phyloP scores from a whole-genome alignment of 2,113 vertebrate genomes.

The Struthidea cinerea region DNA sequence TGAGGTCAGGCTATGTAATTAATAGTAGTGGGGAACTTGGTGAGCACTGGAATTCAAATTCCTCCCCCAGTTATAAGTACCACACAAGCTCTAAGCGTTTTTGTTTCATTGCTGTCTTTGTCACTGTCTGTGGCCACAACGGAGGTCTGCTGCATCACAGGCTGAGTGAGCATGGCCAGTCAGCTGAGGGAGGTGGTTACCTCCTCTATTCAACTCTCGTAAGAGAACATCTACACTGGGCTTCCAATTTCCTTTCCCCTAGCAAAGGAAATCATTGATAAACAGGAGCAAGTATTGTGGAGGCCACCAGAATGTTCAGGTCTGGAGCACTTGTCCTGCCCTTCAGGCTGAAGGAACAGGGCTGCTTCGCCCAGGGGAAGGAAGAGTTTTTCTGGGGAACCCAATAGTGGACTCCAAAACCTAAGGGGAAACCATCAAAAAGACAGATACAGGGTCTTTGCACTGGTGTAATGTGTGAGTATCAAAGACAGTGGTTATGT shows the following conservation, averaged over 20 bases:
- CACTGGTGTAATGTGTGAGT: not conserved
- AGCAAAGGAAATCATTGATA: not conserved
- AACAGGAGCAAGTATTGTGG: accelerated
- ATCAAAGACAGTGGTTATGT: not conserved
- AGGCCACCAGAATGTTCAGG: not conserved
- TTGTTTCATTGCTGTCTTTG: not conserved
- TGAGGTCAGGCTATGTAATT: not conserved
- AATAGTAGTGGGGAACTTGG: not conserved
- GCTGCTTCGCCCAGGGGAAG: not conserved
- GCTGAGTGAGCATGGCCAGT: not conserved
- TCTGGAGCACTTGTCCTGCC: not conserved
- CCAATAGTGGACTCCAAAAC: accelerated
- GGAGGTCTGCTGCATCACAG: not conserved
- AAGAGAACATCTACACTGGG: not conserved
- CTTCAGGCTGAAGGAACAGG: not conserved
- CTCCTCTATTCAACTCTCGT: accelerated
- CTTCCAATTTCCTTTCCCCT: not conserved
- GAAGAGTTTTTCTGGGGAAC: not conserved
- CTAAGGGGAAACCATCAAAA: not conserved
- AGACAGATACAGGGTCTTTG: not conserved
- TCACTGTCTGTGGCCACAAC: accelerated
- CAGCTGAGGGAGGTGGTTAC: accelerated
- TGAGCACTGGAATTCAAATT: not conserved
- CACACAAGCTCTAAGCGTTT: not conserved
- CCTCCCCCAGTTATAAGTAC: not conserved